A percentile compares a stretch with the other conserved stretches of the same genome.
Conservation (phyloP, 2,797 vertebrate genomes). For the Tokudaia muenninki region DNA sequence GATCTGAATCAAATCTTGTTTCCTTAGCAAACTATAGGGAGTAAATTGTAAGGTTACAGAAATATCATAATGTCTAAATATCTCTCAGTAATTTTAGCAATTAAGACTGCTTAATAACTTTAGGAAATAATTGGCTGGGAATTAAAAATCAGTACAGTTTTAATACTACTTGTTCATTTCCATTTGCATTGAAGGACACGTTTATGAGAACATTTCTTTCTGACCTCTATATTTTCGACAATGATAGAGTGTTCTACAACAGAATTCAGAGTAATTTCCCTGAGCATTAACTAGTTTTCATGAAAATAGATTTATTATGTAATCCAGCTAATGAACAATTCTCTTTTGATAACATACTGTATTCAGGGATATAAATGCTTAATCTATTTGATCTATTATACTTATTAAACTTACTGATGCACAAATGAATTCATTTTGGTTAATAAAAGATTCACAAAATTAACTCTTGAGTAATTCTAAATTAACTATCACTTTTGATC, state of each 20-base stretch:
- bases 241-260: neutral
- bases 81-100: neutral
- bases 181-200: neutral
- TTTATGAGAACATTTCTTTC: neutral
- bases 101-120: neutral
- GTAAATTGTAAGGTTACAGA: neutral
- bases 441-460: neutral
- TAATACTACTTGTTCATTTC: neutral
- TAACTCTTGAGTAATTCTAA: conserved; percentile 14
- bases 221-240: neutral
- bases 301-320: neutral
- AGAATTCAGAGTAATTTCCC: neutral
- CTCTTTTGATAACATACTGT: neutral
- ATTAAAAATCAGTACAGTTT: neutral
- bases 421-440: neutral
- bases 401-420: conserved; percentile 36
- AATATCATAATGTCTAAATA: neutral
- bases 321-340: neutral
- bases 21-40: neutral
- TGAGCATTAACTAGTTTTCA: conserved; percentile 33
- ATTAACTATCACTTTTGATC: neutral
- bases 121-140: neutral
- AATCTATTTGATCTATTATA: neutral
- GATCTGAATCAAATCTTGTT: neutral
- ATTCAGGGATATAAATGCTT: conserved; percentile 1